Conservation (phyloP, 2,113 vertebrate species). For the Oenanthe melanoleuca region DNA sequence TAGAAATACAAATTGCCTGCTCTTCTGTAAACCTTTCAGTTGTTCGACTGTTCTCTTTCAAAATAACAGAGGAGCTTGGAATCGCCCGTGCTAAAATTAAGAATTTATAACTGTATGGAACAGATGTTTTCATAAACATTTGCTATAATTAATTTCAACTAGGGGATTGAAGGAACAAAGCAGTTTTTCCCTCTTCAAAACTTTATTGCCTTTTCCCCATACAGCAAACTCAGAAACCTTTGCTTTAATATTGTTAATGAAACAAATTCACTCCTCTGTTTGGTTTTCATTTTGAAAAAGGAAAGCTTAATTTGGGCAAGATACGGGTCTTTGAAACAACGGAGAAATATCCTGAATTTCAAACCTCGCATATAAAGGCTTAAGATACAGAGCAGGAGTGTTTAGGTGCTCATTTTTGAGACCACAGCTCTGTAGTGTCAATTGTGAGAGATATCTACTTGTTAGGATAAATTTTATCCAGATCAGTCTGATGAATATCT, state of each 20-base stretch:
- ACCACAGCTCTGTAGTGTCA: background rate
- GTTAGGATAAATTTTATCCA: constrained; percentile 11
- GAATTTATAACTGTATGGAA: constrained; percentile 82
- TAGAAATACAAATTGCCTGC: constrained; percentile 53
- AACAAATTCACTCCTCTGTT: constrained; percentile 70
- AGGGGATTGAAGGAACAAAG: constrained; percentile 81
- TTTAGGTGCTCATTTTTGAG: constrained; percentile 33
- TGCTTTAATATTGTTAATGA: constrained; percentile 74
- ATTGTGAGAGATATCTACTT: background rate
- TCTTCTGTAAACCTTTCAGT: constrained; percentile 69
- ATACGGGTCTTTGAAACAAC: constrained; percentile 8
- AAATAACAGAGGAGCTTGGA: constrained; percentile 73
- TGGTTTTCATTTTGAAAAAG: constrained; percentile 64
- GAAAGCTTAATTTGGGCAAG: constrained; percentile 51
- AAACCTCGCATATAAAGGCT: background rate
- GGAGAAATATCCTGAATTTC: constrained; percentile 21
- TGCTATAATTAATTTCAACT: constrained; percentile 85
- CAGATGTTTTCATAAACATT: constrained; percentile 89
- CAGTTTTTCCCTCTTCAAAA: constrained; percentile 79
- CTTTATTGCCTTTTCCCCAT: constrained; percentile 77
- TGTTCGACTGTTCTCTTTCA: constrained; percentile 61
- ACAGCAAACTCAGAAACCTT: constrained; percentile 72
- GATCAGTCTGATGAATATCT: background rate
- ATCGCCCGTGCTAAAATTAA: constrained; percentile 78
- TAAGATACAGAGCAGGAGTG: background rate